Evolutionary conservation across 2,797 vertebrate species (phyloP).

Genomic region (Loris lydekkerianus): DNA sequence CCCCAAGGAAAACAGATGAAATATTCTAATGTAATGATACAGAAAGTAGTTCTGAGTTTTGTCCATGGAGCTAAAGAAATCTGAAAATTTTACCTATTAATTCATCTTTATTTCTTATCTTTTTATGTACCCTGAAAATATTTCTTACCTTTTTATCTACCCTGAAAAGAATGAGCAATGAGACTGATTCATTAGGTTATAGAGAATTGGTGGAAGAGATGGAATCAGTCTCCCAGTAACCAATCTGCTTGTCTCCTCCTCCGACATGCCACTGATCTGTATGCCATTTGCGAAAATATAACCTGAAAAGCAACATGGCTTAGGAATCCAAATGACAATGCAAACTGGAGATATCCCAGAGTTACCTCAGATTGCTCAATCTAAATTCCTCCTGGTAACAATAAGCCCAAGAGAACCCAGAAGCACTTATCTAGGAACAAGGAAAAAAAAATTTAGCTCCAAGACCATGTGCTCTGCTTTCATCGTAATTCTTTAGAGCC

Average conservation of each 20-base stretch:
- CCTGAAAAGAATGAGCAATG: neutral
- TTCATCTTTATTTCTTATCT: slow-evolving; percentile 15
- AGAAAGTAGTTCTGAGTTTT: slow-evolving; percentile 24
- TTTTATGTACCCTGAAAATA: neutral
- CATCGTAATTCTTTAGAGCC: neutral
- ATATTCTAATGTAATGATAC: slow-evolving; percentile 23
- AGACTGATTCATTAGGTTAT: neutral
- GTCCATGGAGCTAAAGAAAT: neutral
- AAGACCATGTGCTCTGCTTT: neutral
- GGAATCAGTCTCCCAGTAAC: neutral
- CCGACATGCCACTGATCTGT: neutral
- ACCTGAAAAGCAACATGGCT: neutral
- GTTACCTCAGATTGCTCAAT: neutral
- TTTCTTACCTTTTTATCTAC: slow-evolving; percentile 16
- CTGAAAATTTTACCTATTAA: neutral
- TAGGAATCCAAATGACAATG: slow-evolving; percentile 19
- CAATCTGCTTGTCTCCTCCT: neutral
- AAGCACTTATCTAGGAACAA: neutral
- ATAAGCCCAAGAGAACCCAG: slow-evolving; percentile 8
- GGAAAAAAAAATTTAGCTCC: neutral
- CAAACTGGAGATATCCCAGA: neutral
- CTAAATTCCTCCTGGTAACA: neutral
- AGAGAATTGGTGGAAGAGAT: neutral
- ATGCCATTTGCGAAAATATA: slow-evolving; percentile 35
- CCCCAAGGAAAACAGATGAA: neutral